phyloP scores from a whole-genome alignment of 2,113 vertebrate genomes.

The Boulengeromyrus knoepffleri region DNA sequence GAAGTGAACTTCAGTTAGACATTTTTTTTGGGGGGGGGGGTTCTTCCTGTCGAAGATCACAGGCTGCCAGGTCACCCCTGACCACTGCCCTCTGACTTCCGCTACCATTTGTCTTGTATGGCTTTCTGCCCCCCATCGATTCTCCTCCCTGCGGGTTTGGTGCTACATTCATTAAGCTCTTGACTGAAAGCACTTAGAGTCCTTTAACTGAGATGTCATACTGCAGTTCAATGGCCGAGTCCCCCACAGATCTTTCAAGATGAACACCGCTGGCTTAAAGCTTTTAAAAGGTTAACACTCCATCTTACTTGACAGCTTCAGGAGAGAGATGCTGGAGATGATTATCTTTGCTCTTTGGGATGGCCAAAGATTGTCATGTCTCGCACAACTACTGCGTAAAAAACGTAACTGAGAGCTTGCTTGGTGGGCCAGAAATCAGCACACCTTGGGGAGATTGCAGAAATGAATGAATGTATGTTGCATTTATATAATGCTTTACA shows the following conservation, averaged over 20 bases:
- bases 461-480: neutral
- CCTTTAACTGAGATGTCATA: neutral
- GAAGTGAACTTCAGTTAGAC: constrained; percentile 17
- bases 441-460: neutral
- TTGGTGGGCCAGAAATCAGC: neutral
- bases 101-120: neutral
- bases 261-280: too few relatives aligned
- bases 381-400: neutral
- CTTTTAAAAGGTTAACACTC: neutral
- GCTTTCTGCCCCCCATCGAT: neutral
- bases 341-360: neutral
- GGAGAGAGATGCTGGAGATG: neutral
- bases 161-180: neutral
- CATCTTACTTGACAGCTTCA: neutral
- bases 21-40: neutral
- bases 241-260: neutral
- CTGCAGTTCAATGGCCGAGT: neutral
- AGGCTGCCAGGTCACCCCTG: neutral
- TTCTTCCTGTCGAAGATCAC: constrained; percentile 11
- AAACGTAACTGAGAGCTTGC: neutral
- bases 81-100: neutral
- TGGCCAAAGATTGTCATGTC: neutral
- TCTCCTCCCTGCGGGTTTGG: neutral
- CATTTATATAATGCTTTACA: neutral
- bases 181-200: neutral